phyloP scores from a whole-genome alignment of 2,888 invertebrate species.

The Epirrhoe alternata region DNA sequence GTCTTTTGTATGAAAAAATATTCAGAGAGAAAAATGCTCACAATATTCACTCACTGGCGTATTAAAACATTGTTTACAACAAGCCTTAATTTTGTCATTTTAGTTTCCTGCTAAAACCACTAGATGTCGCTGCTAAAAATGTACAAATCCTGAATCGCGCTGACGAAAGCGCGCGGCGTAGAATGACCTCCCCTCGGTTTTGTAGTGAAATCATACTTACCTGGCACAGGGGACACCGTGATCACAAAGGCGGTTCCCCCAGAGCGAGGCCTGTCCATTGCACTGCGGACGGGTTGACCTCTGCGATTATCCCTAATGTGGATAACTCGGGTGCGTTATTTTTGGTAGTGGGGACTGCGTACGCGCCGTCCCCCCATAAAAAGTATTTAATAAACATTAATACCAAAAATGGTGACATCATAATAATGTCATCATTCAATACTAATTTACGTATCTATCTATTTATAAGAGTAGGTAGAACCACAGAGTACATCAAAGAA shows the following conservation, averaged over 20 bases:
- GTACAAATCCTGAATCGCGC: slow-evolving; percentile 20
- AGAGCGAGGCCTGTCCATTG: slow-evolving; percentile 25
- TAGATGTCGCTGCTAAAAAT: slow-evolving; percentile 27
- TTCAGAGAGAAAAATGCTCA: too few species aligned
- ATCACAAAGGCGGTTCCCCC: slow-evolving; percentile 31
- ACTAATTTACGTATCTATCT: too few species aligned
- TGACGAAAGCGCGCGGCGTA: slow-evolving; percentile 25
- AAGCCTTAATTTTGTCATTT: neutral
- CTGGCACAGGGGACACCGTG: slow-evolving; percentile 35
- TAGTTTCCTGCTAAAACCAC: neutral
- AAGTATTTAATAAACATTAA: neutral
- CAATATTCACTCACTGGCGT: neutral
- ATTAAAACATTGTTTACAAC: neutral
- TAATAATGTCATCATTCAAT: too few species aligned
- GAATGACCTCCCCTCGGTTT: slow-evolving; percentile 1
- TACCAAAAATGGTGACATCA: too few species aligned
- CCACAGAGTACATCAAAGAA: too few species aligned
- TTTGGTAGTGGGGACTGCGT: slow-evolving; percentile 30
- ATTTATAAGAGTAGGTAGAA: too few species aligned
- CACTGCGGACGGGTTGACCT: slow-evolving; percentile 23
- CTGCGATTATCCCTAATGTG: slow-evolving; percentile 32
- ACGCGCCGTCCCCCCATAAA: slow-evolving; percentile 25
- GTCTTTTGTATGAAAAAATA: slow-evolving; percentile 14
- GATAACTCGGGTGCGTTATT: slow-evolving; percentile 29
- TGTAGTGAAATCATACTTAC: slow-evolving; percentile 20